phyloP scores from a whole-genome alignment of 2,797 vertebrate species.

The Champsocephalus esox region DNA sequence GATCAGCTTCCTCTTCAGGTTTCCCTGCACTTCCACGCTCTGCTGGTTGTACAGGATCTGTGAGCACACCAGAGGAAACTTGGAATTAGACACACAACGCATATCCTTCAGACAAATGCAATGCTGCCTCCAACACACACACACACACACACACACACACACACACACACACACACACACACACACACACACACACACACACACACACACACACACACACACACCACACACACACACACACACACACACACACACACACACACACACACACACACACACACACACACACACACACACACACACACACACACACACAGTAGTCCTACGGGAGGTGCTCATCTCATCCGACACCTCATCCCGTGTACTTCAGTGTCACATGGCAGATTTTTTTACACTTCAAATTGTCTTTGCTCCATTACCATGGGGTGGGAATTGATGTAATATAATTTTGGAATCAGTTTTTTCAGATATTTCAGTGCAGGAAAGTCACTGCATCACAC shows the following conservation, averaged over 20 bases:
- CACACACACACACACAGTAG: conserved; percentile 6
- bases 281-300: background rate
- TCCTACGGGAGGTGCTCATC: conserved; percentile 23
- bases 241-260: background rate
- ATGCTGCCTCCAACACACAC: background rate
- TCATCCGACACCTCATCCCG: conserved; percentile 52
- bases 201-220: conserved; percentile 5
- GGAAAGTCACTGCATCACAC: conserved; percentile 20
- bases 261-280: conserved; percentile 3
- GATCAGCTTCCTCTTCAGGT: conserved; percentile 95
- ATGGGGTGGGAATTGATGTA: conserved; percentile 47
- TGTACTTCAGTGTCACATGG: conserved; percentile 30
- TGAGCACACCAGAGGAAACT: conserved; percentile 9
- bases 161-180: conserved; percentile 3
- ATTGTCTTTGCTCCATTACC: conserved; percentile 51
- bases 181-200: conserved; percentile 8
- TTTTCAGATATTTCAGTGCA: conserved; percentile 26
- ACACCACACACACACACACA: background rate
- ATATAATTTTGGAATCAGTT: conserved; percentile 40
- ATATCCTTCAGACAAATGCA: conserved; percentile 18
- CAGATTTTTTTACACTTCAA: conserved; percentile 42
- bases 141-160: conserved; percentile 18
- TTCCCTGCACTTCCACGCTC: conserved; percentile 95
- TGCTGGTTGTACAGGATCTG: conserved; percentile 93
- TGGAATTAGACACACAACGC: conserved; percentile 2